Percentiles rank a stretch among this genome's conserved stretches.
These are phyloP conservation scores for Lamproptera curius DNA, from an alignment of 2,888 invertebrate genomes.

Conservation along the genomic window DNA sequence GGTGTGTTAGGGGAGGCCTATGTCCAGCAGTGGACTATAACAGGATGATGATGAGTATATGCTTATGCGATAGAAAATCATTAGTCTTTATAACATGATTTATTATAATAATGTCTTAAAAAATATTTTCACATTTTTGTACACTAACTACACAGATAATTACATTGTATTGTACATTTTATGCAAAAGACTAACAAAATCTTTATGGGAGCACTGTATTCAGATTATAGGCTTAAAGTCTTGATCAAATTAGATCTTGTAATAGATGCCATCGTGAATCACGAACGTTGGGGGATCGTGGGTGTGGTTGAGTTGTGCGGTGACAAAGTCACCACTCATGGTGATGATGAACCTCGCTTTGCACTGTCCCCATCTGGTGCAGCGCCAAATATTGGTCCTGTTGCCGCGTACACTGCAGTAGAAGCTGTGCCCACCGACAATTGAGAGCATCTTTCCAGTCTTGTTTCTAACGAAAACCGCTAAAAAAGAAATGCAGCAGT, in stretches of 20 bases:
- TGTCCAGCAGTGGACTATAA: too few relatives aligned
- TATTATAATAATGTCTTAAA: too few relatives aligned
- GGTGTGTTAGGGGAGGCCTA: too few relatives aligned
- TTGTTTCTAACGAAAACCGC: slow-evolving; percentile 29
- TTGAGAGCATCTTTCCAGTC: slow-evolving; percentile 33
- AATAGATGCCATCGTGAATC: slow-evolving; percentile 29
- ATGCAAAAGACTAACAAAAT: too few relatives aligned
- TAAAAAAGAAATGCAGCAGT: slow-evolving; percentile 21
- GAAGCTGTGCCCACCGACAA: slow-evolving; percentile 35
- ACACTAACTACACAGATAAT: too few relatives aligned
- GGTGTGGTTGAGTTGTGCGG: slow-evolving; percentile 25
- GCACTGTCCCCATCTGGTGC: slow-evolving; percentile 31
- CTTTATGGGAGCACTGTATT: too few relatives aligned
- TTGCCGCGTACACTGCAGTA: slow-evolving; percentile 27
- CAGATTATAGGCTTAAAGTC: too few relatives aligned
- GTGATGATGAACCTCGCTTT: slow-evolving; percentile 30
- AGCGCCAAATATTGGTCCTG: slow-evolving; percentile 32
- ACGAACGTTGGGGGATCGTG: slow-evolving; percentile 28
- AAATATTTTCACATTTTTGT: too few relatives aligned
- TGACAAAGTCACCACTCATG: slow-evolving; percentile 18
- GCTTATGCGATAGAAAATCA: too few relatives aligned
- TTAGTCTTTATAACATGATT: too few relatives aligned
- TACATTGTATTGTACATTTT: too few relatives aligned
- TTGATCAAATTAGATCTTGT: slow-evolving; percentile 25
- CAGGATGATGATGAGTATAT: too few relatives aligned